Conservation (phyloP, 2,797 vertebrate species). For the Cetoscarus ocellatus region DNA sequence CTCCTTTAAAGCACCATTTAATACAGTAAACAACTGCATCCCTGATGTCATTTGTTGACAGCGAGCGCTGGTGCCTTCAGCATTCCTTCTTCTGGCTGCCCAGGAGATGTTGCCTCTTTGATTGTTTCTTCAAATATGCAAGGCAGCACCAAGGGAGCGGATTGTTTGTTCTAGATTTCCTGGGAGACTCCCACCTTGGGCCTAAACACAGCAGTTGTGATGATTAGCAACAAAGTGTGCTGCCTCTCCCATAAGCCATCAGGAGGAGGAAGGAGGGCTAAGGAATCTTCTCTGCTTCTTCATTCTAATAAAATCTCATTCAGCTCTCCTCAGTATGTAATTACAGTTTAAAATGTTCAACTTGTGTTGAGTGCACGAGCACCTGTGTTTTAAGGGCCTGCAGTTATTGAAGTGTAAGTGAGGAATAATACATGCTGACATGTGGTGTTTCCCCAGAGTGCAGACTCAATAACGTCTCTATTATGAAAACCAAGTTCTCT, state of each 20-base stretch:
- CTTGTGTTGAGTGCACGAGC: constrained; percentile 19
- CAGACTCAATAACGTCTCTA: constrained; percentile 44
- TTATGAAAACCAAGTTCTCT: constrained; percentile 57
- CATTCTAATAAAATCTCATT: constrained; percentile 20
- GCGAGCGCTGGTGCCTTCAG: constrained; percentile 68
- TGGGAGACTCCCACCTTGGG: constrained; percentile 84
- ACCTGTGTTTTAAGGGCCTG: constrained; percentile 22
- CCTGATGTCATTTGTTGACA: constrained; percentile 69
- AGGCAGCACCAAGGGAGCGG: constrained; percentile 73
- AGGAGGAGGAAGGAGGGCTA: constrained; percentile 37
- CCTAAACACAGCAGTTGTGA: constrained; percentile 81
- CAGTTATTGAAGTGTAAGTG: constrained; percentile 40
- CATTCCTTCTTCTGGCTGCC: constrained; percentile 72
- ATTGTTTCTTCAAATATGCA: constrained; percentile 89
- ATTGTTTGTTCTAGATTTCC: constrained; percentile 86
- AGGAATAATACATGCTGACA: constrained; percentile 45
- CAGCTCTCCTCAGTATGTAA: constrained; percentile 4
- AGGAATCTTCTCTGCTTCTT: constrained; percentile 47
- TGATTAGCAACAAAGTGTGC: constrained; percentile 80
- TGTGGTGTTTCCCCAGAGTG: constrained; percentile 32
- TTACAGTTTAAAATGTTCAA: constrained; percentile 32
- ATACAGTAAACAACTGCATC: constrained; percentile 67
- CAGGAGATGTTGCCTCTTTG: constrained; percentile 85
- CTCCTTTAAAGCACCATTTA: constrained; percentile 43
- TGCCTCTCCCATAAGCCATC: constrained; percentile 68